Conservation (phyloP, 2,888 invertebrate species). For the Cataglyphis cursor region DNA sequence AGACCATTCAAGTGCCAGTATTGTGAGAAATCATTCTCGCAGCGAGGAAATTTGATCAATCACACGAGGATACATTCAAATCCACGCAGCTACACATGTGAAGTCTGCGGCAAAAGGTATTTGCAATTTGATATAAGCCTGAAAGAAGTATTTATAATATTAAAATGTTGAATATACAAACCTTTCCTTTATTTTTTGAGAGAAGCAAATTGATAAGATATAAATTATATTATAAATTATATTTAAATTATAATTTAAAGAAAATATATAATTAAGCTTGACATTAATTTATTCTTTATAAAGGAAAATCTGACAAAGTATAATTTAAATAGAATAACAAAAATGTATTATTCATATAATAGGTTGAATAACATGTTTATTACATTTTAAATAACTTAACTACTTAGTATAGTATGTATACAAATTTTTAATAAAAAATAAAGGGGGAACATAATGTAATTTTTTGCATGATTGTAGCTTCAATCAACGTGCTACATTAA, state of each 20-base stretch:
- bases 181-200: background rate
- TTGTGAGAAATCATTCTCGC: slow-evolving; percentile 88
- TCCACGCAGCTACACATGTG: slow-evolving; percentile 83
- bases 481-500: slow-evolving; percentile 84
- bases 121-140: background rate
- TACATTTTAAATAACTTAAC: slow-evolving; percentile 10
- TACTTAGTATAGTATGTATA: background rate
- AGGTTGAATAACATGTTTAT: background rate
- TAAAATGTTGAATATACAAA: background rate
- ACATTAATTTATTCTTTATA: background rate
- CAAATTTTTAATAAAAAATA: background rate
- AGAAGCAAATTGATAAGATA: background rate
- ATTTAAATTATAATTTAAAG: background rate
- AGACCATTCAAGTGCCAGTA: slow-evolving; percentile 88
- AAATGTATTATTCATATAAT: background rate
- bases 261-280: background rate
- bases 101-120: slow-evolving; percentile 82
- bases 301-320: background rate
- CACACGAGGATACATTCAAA: slow-evolving; percentile 84
- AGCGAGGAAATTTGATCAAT: slow-evolving; percentile 84
- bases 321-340: background rate
- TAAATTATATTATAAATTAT: background rate
- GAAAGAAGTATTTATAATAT: background rate
- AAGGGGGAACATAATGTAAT: background rate
- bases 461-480: slow-evolving; percentile 66